phyloP scores from a whole-genome alignment of 2,888 invertebrate genomes.

The Phaedon cochleariae region DNA sequence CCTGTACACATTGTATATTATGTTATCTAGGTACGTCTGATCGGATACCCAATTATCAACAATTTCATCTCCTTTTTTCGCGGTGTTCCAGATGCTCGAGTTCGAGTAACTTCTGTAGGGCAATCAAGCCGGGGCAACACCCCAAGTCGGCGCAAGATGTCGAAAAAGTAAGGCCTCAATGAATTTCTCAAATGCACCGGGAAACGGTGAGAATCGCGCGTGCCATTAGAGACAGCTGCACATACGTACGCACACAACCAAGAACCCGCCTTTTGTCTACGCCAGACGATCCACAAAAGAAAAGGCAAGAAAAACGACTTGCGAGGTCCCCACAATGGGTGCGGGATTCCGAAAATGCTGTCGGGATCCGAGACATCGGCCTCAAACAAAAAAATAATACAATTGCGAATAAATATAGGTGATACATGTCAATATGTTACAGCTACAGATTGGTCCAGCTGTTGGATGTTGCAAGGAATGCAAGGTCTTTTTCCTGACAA shows the following conservation, averaged over 20 bases:
- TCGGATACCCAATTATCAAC: not conserved
- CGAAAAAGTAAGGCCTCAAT: constrained; percentile 40
- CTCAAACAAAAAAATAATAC: not conserved
- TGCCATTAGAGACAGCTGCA: constrained; percentile 47
- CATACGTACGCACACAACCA: not conserved
- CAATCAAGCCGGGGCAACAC: constrained; percentile 42
- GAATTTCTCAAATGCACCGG: constrained; percentile 37
- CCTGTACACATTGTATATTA: too few species aligned
- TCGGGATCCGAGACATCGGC: not conserved
- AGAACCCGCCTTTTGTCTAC: constrained; percentile 38
- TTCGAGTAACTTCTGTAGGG: constrained; percentile 26
- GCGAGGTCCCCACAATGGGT: constrained; percentile 30
- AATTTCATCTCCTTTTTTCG: not conserved
- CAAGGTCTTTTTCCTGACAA: too few species aligned
- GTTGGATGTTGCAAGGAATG: not conserved
- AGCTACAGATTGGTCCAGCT: not conserved
- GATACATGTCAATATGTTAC: constrained; percentile 13
- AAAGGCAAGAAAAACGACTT: constrained; percentile 33
- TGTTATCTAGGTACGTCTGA: too few species aligned
- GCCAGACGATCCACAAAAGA: constrained; percentile 44
- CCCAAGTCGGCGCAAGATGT: constrained; percentile 42
- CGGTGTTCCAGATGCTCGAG: constrained; percentile 27
- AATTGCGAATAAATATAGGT: constrained; percentile 10
- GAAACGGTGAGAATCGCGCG: constrained; percentile 43
- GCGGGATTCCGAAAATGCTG: constrained; percentile 37